phyloP scores from a whole-genome alignment of 2,113 vertebrate genomes.

The Cepphus grylle region DNA sequence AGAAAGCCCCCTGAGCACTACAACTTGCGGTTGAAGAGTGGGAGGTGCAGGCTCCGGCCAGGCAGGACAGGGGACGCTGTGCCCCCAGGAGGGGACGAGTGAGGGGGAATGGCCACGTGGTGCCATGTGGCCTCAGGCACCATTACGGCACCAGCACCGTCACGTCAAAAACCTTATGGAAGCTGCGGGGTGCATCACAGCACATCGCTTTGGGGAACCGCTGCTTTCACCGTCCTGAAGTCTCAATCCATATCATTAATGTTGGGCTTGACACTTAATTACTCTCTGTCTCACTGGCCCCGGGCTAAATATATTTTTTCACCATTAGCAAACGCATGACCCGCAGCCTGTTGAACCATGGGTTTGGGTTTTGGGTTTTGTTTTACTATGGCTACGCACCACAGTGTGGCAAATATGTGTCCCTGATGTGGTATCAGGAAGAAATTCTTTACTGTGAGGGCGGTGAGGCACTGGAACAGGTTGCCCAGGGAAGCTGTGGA shows the following conservation, averaged over 20 bases:
- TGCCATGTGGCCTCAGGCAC: rapidly evolving
- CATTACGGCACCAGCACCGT: rapidly evolving
- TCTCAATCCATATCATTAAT: neutral
- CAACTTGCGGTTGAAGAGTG: neutral
- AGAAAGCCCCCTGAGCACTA: neutral
- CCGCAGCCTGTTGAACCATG: rapidly evolving
- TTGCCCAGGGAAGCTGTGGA: too few species aligned
- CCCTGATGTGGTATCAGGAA: too few species aligned
- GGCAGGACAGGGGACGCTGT: rapidly evolving
- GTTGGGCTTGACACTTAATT: neutral
- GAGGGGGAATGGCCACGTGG: rapidly evolving
- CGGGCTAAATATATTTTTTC: neutral
- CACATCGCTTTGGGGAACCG: neutral
- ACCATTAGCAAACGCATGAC: neutral
- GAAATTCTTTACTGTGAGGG: too few species aligned
- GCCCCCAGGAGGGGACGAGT: rapidly evolving
- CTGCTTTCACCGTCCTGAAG: neutral
- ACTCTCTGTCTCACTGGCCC: neutral
- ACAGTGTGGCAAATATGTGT: neutral
- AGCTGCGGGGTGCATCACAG: neutral
- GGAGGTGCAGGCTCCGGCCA: rapidly evolving
- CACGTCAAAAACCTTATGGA: rapidly evolving
- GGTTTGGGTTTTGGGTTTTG: neutral
- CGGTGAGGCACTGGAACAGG: too few species aligned
- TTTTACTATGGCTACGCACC: neutral